These are phyloP conservation scores for Emmelina monodactyla DNA, from an alignment of 2,888 invertebrate species.

Conservation along the genomic window DNA sequence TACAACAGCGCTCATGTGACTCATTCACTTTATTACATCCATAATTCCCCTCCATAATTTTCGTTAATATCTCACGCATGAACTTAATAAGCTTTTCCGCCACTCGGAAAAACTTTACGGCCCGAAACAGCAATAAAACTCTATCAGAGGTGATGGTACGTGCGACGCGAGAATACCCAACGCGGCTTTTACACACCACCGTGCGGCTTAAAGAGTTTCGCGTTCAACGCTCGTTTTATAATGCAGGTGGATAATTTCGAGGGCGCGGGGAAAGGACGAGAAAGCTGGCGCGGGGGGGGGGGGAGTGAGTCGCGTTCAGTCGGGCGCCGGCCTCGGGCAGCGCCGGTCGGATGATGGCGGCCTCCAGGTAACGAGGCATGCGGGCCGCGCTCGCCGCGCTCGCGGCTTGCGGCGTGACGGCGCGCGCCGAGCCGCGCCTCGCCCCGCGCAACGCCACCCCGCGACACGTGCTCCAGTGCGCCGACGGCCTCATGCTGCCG, in stretches of 20 bases:
- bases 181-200: conserved; percentile 6
- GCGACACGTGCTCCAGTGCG: conserved; percentile 67
- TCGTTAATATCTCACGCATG: conserved; percentile 14
- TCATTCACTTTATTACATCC: no score
- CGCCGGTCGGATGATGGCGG: conserved; percentile 47
- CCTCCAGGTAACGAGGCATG: conserved; percentile 54
- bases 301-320: conserved; percentile 41
- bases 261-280: neutral
- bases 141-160: conserved; percentile 26
- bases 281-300: conserved; percentile 20
- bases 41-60: no score
- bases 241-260: conserved; percentile 10
- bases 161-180: conserved; percentile 13
- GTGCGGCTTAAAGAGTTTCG: neutral
- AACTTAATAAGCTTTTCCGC: conserved; percentile 34
- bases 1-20: no score
- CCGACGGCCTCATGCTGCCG: conserved; percentile 86
- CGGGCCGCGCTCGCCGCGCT: conserved; percentile 58
- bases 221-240: conserved; percentile 17
- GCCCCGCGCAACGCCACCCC: conserved; percentile 43
- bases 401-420: conserved; percentile 54
- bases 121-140: conserved; percentile 44
- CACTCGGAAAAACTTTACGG: conserved; percentile 30
- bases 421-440: conserved; percentile 48
- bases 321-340: conserved; percentile 58